These are phyloP conservation scores for Xanthostigma xanthostigma DNA, from an alignment of 2,888 invertebrate species.

Conservation along the genomic window DNA sequence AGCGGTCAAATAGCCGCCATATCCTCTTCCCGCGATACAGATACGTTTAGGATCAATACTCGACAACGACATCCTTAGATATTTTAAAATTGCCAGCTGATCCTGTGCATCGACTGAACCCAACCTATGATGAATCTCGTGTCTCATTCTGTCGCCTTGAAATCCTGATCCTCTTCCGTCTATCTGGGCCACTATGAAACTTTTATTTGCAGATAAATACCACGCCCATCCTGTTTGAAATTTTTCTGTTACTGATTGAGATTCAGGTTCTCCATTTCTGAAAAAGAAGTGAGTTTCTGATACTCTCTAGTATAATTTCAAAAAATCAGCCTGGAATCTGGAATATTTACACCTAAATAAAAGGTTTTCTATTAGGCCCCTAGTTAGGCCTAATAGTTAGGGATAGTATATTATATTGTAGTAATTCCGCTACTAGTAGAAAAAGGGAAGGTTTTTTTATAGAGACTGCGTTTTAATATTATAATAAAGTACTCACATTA, in stretches of 20 bases:
- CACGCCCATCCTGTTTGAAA: constrained; percentile 73
- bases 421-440: not conserved
- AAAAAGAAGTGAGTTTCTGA: constrained; percentile 10
- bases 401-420: no score
- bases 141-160: constrained; percentile 59
- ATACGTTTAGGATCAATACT: constrained; percentile 69
- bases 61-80: constrained; percentile 60
- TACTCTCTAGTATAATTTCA: not conserved
- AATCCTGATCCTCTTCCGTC: constrained; percentile 80
- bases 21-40: constrained; percentile 77
- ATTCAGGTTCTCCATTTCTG: constrained; percentile 67
- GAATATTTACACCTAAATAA: no score
- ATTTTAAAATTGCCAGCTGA: constrained; percentile 44
- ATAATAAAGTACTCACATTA: constrained; percentile 54
- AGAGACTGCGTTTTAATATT: not conserved
- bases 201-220: constrained; percentile 66
- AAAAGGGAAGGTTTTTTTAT: not conserved
- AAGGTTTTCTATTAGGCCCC: not conserved
- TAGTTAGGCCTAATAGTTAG: no score
- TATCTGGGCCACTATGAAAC: constrained; percentile 75
- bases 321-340: not conserved
- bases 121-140: constrained; percentile 50
- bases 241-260: constrained; percentile 68
- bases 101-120: constrained; percentile 50
- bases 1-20: constrained; percentile 75